These are phyloP conservation scores for Arvicanthis niloticus DNA, from an alignment of 2,113 vertebrate genomes.

Conservation along the genomic window DNA sequence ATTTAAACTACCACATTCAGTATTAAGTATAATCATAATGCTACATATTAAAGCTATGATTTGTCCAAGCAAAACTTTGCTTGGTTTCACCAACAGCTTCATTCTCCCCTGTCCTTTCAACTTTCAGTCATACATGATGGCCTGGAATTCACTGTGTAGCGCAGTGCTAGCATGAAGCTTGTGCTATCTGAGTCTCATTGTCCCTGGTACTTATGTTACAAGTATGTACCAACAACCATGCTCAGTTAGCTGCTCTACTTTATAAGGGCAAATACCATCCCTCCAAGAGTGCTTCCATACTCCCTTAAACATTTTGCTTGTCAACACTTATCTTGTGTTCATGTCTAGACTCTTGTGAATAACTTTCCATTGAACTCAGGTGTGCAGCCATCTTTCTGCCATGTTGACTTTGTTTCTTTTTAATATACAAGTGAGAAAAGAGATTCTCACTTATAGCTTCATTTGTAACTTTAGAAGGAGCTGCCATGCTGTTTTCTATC, in stretches of 20 bases:
- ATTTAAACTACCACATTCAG: not conserved
- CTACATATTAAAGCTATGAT: not conserved
- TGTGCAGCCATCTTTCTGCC: not conserved
- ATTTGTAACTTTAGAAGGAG: not conserved
- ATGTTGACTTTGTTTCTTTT: not conserved
- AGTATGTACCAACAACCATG: not conserved
- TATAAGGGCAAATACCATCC: not conserved
- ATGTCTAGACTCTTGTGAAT: not conserved
- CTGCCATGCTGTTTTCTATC: not conserved
- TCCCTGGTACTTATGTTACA: not conserved
- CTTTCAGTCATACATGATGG: too few relatives aligned
- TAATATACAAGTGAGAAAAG: not conserved
- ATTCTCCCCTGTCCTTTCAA: not conserved
- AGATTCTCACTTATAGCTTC: not conserved
- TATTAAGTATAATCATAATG: not conserved
- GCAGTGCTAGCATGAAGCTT: not conserved
- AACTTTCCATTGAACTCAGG: not conserved
- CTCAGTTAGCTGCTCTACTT: not conserved
- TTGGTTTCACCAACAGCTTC: not conserved
- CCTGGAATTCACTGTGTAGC: not conserved
- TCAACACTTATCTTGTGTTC: not conserved
- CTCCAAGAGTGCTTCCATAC: too few relatives aligned
- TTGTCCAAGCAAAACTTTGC: not conserved
- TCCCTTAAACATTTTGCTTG: not conserved
- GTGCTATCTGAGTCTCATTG: not conserved